These are phyloP conservation scores for Eilema griseolum DNA, from an alignment of 2,888 invertebrate species.

Conservation along the genomic window DNA sequence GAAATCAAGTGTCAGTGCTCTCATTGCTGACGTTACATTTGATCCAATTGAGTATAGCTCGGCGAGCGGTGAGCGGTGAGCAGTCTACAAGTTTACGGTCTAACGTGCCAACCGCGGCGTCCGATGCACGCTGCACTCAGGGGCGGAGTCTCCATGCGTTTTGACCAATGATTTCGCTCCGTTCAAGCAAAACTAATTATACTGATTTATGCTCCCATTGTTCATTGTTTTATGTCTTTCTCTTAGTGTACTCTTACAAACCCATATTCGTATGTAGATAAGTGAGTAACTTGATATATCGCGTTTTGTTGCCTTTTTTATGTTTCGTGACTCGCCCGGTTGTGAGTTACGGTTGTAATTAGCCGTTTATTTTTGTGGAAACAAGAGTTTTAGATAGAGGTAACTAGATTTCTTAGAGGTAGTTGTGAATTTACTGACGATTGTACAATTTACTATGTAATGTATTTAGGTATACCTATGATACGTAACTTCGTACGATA, in stretches of 20 bases:
- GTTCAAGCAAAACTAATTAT: constrained; percentile 93
- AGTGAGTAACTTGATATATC: constrained; percentile 64
- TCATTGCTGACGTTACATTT: constrained; percentile 74
- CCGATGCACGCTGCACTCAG: constrained; percentile 64
- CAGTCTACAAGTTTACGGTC: constrained; percentile 53
- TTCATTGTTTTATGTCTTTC: constrained; percentile 92
- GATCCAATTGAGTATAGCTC: constrained; percentile 70
- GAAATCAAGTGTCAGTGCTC: constrained; percentile 44
- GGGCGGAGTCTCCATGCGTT: constrained; percentile 87
- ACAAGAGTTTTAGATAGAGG: constrained; percentile 31
- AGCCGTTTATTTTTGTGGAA: constrained; percentile 49
- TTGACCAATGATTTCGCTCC: constrained; percentile 90
- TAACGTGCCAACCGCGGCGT: constrained; percentile 63
- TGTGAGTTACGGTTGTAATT: constrained; percentile 56
- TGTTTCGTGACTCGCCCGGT: constrained; percentile 53
- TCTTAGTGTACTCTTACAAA: constrained; percentile 76
- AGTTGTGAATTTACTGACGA: constrained; percentile 3
- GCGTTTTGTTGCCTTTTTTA: constrained; percentile 58
- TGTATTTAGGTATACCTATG: too few relatives aligned
- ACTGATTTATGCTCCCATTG: constrained; percentile 97
- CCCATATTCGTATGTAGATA: constrained; percentile 65
- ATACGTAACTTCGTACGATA: too few relatives aligned
- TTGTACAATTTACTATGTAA: background rate
- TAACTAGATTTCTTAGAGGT: constrained; percentile 29
- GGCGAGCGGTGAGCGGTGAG: constrained; percentile 53